These are phyloP conservation scores for Acronicta leporina DNA, from an alignment of 2,888 invertebrate genomes.

Conservation along the genomic window DNA sequence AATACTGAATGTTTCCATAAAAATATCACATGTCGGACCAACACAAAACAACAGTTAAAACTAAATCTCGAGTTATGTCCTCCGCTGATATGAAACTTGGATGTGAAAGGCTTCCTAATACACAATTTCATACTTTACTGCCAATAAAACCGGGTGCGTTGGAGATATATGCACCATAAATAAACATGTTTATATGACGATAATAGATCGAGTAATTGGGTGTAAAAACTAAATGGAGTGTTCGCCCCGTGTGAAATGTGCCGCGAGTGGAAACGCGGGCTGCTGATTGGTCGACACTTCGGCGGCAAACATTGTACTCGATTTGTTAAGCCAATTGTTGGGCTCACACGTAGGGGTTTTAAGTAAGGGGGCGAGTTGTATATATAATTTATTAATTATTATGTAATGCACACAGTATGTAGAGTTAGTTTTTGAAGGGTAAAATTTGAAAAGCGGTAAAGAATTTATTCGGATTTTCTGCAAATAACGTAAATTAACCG, in stretches of 20 bases:
- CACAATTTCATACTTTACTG: slow-evolving; percentile 85
- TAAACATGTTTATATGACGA: slow-evolving; percentile 80
- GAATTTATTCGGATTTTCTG: slow-evolving; percentile 27
- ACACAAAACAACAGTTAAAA: slow-evolving; percentile 79
- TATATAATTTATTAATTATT: neutral
- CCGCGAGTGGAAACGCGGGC: slow-evolving; percentile 48
- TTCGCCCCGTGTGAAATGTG: slow-evolving; percentile 65
- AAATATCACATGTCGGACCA: slow-evolving; percentile 77
- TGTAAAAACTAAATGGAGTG: slow-evolving; percentile 76
- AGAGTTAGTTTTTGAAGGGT: neutral
- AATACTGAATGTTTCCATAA: slow-evolving; percentile 80
- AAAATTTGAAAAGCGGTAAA: slow-evolving; percentile 1
- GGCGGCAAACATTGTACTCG: slow-evolving; percentile 67
- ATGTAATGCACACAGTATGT: neutral
- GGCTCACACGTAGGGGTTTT: slow-evolving; percentile 46
- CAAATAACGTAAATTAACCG: slow-evolving; percentile 24
- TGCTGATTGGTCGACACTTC: slow-evolving; percentile 68
- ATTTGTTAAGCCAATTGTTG: slow-evolving; percentile 57
- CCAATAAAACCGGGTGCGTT: slow-evolving; percentile 79
- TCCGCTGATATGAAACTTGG: slow-evolving; percentile 73
- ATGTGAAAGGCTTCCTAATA: slow-evolving; percentile 85
- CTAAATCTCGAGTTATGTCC: slow-evolving; percentile 83
- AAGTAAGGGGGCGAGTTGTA: slow-evolving; percentile 9
- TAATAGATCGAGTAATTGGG: slow-evolving; percentile 84
- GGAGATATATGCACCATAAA: slow-evolving; percentile 78